These are phyloP conservation scores for Acestrorhynchus altus DNA, from an alignment of 2,797 vertebrate genomes.

Conservation along the genomic window DNA sequence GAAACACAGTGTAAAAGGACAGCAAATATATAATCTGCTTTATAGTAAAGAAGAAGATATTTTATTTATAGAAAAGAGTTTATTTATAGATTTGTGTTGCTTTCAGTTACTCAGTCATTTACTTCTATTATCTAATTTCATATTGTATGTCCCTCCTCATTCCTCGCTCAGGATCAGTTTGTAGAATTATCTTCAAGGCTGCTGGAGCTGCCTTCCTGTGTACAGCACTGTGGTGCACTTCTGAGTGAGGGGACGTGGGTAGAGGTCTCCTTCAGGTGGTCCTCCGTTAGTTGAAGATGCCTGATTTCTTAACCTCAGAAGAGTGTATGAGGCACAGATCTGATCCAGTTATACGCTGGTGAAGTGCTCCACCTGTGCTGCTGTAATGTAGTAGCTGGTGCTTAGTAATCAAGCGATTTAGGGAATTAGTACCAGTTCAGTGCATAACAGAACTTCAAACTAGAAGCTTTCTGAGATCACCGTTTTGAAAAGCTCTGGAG, in stretches of 20 bases:
- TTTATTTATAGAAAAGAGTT: too few species aligned
- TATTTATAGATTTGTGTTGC: too few species aligned
- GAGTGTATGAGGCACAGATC: conserved; percentile 27
- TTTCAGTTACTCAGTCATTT: too few species aligned
- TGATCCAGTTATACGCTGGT: conserved; percentile 9
- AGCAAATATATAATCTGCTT: too few species aligned
- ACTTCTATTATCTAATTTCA: too few species aligned
- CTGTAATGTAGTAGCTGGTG: neutral
- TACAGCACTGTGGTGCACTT: neutral
- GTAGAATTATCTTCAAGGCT: neutral
- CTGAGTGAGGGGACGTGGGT: conserved; percentile 8
- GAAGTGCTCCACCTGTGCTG: neutral
- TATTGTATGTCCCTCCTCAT: too few species aligned
- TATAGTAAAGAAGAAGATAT: too few species aligned
- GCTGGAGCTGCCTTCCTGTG: neutral
- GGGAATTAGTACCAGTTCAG: neutral
- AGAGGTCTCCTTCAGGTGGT: neutral
- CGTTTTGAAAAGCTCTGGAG: too few species aligned
- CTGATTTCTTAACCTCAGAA: conserved; percentile 11
- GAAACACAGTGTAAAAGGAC: too few species aligned
- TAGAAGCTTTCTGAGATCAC: neutral
- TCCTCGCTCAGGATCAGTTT: too few species aligned
- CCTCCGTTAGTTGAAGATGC: conserved; percentile 3
- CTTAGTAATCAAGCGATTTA: neutral
- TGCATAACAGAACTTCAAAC: neutral